These are phyloP conservation scores for Saccopteryx bilineata DNA, from an alignment of 2,113 vertebrate species.

Conservation along the genomic window DNA sequence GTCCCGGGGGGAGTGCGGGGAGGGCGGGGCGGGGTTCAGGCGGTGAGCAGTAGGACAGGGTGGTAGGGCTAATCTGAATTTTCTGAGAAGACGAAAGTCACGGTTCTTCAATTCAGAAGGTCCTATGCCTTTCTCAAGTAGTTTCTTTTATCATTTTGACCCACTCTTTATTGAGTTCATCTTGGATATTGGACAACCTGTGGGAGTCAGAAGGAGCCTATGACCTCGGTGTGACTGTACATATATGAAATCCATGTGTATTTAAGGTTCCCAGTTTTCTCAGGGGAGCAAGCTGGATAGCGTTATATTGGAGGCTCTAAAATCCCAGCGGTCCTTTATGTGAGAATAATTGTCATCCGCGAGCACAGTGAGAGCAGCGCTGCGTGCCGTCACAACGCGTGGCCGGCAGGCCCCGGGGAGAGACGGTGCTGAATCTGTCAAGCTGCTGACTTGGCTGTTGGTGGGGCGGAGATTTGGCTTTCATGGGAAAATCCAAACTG, in stretches of 20 bases:
- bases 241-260: not conserved
- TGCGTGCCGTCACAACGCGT: not conserved
- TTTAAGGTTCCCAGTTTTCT: not conserved
- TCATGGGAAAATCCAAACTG: not conserved
- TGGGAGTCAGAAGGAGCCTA: not conserved
- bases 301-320: not conserved
- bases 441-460: not conserved
- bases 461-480: not conserved
- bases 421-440: not conserved
- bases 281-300: not conserved
- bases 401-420: accelerated
- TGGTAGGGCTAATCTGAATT: not conserved
- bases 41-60: not conserved
- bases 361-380: not conserved
- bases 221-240: not conserved
- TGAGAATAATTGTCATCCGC: not conserved
- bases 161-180: not conserved
- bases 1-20: not conserved
- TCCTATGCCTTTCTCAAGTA: not conserved
- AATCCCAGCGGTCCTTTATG: not conserved
- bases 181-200: not conserved
- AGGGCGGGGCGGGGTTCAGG: not conserved
- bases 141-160: conserved; percentile 18
- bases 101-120: not conserved
- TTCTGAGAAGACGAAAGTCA: conserved; percentile 4